A percentile compares a stretch with the other conserved stretches of the same genome.
Conservation (phyloP, 2,888 invertebrate species). For the Adineta ricciae region DNA sequence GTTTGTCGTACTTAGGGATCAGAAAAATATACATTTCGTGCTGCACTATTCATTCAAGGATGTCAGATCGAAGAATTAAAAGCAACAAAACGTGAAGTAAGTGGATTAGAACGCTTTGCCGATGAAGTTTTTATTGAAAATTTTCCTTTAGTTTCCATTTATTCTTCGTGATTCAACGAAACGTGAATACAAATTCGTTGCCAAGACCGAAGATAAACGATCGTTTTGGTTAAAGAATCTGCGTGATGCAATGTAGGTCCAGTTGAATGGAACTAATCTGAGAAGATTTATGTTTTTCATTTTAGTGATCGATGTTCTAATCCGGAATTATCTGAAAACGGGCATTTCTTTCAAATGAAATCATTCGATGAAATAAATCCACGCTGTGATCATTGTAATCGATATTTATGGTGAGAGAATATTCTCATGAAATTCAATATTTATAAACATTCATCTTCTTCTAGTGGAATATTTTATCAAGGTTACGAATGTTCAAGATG, state of each 20-base stretch:
- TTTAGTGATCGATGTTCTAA: slow-evolving; percentile 12
- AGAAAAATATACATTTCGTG: slow-evolving; percentile 20
- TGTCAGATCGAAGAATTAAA: slow-evolving; percentile 15
- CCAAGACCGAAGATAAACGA: slow-evolving; percentile 9
- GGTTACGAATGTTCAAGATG: slow-evolving; percentile 30
- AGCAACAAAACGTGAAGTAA: slow-evolving; percentile 1
- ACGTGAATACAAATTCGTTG: neutral
- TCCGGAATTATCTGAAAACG: neutral
- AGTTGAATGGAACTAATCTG: too few relatives aligned
- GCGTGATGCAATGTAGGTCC: slow-evolving; percentile 6
- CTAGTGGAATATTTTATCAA: slow-evolving; percentile 31
- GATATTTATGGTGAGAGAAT: neutral
- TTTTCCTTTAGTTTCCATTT: neutral
- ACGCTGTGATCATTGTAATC: neutral
- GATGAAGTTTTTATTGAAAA: too few relatives aligned
- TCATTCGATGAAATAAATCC: slow-evolving; percentile 18
- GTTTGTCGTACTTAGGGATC: neutral
- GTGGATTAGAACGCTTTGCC: too few relatives aligned
- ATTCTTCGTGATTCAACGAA: slow-evolving; percentile 13
- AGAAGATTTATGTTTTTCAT: neutral
- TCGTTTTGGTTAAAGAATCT: neutral
- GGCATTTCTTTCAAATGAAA: slow-evolving; percentile 17
- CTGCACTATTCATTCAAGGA: slow-evolving; percentile 16
- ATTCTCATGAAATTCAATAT: neutral
- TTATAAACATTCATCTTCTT: neutral